Evolutionary conservation across 2,888 invertebrate species (phyloP), one percentile per base, ranked within the genome.

Genomic region (Phalera bucephala): DNA sequence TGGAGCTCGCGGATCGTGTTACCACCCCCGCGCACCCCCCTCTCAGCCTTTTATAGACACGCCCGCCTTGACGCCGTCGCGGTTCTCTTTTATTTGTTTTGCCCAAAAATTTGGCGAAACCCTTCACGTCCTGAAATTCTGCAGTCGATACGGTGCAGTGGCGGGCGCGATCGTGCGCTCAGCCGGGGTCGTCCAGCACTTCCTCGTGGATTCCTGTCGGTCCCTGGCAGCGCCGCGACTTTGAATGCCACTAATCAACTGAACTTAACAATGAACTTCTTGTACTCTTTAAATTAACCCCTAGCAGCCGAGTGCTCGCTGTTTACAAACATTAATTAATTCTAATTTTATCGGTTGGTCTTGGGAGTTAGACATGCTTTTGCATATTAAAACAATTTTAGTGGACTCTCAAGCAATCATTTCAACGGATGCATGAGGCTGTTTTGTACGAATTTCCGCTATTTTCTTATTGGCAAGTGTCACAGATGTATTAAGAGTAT

Each of bases 1-100:
- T 86, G 86, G 86, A 86, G 86, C 86, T 75, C 80, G 76, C 85
- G 87, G 86, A 87, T 87, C 88, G 87, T 86, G 88, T 88, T 88
- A 88, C 88, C 86, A 83, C 88, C 87, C 87, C 87, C 87, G 83
- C 85, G 77, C 85, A 82, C 88, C 89, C 88, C 87, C 81, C 86
- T 72, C 81, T 84, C 84, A 78, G 86, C 88, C 88, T 88, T 88
- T 88, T 88, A 88, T 88, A 88, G 88, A 86, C 88, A 87, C 88
- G 86, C 87, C 84, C 80, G 85, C 75, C 77, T 72, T 73, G 67
- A 79, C 74, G 69, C 72, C 77, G 80, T 72, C 71, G 77, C 71
- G 61, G 68, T 75, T 69, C 72, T 78, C 77, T 81, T 86, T 83
- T 84, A 82, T 87, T 85, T 86, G 83, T 86, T 88, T 87, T 88